These are phyloP conservation scores for Eueides isabella DNA, from an alignment of 1,140 invertebrate genomes.

Conservation along the genomic window DNA sequence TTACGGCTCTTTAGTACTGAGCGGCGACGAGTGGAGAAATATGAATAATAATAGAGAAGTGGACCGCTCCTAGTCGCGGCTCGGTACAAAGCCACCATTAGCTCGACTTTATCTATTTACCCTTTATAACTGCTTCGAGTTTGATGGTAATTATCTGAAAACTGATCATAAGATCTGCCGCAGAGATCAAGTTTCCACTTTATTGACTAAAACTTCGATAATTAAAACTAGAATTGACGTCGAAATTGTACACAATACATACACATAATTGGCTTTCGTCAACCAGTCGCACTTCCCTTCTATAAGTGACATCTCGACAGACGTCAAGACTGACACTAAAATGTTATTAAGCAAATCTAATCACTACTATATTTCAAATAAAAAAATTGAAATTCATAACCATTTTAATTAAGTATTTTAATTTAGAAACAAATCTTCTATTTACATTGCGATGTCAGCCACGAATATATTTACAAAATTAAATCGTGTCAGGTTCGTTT, in stretches of 20 bases:
- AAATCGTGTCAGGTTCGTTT: conserved; percentile 1
- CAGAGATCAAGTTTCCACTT: conserved; percentile 14
- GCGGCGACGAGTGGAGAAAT: background rate
- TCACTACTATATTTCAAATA: too few species aligned
- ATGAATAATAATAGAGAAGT: conserved; percentile 17
- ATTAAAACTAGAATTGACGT: conserved; percentile 16
- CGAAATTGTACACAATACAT: background rate
- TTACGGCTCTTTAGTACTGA: conserved; percentile 13
- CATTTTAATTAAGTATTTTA: conserved; percentile 1
- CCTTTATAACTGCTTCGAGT: conserved; percentile 18
- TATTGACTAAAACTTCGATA: conserved; percentile 23
- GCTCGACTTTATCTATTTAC: conserved; percentile 21
- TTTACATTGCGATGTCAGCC: background rate
- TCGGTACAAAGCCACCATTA: conserved; percentile 18
- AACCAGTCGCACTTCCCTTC: too few species aligned
- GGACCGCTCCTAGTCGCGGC: background rate
- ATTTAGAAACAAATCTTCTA: background rate
- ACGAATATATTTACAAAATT: conserved; percentile 1
- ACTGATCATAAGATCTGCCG: conserved; percentile 20
- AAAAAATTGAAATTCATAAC: background rate
- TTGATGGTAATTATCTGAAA: conserved; percentile 29
- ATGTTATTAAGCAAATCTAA: too few species aligned
- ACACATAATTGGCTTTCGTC: too few species aligned
- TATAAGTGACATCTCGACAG: background rate
- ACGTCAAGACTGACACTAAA: background rate